Evolutionary conservation across 2,113 vertebrate species (phyloP).

Genomic region (Deroptyus accipitrinus): DNA sequence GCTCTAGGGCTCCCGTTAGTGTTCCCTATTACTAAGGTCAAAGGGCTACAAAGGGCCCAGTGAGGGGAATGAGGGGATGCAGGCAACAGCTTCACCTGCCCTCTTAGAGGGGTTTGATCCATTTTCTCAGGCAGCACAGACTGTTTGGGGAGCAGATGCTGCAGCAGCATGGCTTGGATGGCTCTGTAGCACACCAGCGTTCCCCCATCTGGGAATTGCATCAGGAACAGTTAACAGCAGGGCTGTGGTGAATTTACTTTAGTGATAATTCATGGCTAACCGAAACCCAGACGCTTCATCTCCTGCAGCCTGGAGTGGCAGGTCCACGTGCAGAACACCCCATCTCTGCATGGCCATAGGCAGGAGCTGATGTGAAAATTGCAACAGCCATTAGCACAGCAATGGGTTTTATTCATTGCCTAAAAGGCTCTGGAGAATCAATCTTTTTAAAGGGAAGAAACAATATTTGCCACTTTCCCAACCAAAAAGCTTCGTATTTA

Average conservation of each 20-base stretch:
- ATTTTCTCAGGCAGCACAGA: not conserved
- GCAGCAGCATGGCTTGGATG: accelerated
- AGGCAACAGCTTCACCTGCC: not conserved
- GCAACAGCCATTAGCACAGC: not conserved
- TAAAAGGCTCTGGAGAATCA: not conserved
- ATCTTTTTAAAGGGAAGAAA: not conserved
- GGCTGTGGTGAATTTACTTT: not conserved
- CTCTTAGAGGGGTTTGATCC: not conserved
- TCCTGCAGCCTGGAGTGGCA: not conserved
- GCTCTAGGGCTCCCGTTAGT: not conserved
- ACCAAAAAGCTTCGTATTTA: not conserved
- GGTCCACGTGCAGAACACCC: accelerated
- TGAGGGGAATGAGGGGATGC: not conserved
- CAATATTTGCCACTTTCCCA: not conserved
- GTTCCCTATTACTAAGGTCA: not conserved
- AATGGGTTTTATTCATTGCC: not conserved
- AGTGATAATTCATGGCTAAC: not conserved
- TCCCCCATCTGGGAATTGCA: not conserved
- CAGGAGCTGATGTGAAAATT: not conserved
- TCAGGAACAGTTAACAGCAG: not conserved
- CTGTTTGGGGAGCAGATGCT: not conserved
- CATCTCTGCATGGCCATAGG: not conserved
- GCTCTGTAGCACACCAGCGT: not conserved
- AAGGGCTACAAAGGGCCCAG: not conserved
- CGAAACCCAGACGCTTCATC: not conserved